Evolutionary conservation across 2,888 invertebrate species (phyloP), one percentile per base, ranked within the genome.

Genomic region (Dorcus parallelipipedus): DNA sequence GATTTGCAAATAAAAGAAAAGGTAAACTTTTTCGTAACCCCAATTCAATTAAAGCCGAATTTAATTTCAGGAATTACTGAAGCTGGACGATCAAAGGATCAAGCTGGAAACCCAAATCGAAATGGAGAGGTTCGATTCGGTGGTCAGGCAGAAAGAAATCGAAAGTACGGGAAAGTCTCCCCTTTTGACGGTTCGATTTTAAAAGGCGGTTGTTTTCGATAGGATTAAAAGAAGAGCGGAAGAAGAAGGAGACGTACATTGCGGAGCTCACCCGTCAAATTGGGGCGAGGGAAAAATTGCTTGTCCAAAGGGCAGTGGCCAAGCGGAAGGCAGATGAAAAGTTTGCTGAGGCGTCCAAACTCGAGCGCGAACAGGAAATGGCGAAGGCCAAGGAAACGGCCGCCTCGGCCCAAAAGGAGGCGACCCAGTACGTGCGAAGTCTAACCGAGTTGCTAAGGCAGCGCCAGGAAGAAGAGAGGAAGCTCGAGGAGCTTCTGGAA

Each of bases 1-100:
- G 68, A 73, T 6, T 72, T 70, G 59, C 79, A 79, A 68, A 65
- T 78, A 3, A 65, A 69, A 61, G 76, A 73, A 26, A 76, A 75
- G 54, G 70, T 71, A 14, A 14, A 14, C 14, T 14, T 14, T 14
- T 14, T 14, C 14, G n/a, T n/a, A n/a, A n/a, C 14, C 14, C 14
- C 14, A 14, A n/a, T n/a, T n/a, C n/a, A n/a, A n/a, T n/a, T n/a
- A n/a, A n/a, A n/a, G 26, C 26, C 26, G 2, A 2, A 4, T 26
- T 4, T 33, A 33, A 33, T 33, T 33, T 33, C 42, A 60, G 56
- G 63, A 73, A 62, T 49, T 73, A n/a, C 56, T 72, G 2, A 71
- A 69, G 60, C 61, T 64, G 50, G 73, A 76, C 64, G 56, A 63
- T 10, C 64, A 70, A 45, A 66, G 65, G 48, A 63, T 72, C 8